Evolutionary conservation across 2,113 vertebrate genomes (phyloP).

Genomic region (Chrysochloris asiatica): DNA sequence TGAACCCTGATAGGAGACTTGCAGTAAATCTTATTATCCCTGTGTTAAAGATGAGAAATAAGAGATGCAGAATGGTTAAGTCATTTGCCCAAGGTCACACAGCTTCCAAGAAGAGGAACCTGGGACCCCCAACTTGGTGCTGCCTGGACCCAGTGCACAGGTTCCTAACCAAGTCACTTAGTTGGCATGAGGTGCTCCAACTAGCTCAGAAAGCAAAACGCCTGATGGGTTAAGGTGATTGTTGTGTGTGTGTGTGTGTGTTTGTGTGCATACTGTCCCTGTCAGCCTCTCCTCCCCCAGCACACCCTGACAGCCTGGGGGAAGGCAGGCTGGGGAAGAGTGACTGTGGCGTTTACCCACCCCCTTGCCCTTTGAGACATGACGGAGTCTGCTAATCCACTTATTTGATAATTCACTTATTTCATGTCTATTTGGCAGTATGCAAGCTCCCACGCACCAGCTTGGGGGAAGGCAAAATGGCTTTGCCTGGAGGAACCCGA

Average conservation of each 20-base stretch:
- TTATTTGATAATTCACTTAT: slow-evolving; percentile 67
- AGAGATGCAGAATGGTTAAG: slow-evolving; percentile 24
- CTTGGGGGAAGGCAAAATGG: neutral
- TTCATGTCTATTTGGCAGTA: slow-evolving; percentile 29
- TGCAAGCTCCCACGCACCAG: slow-evolving; percentile 38
- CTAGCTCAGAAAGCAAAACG: neutral
- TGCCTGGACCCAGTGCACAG: neutral
- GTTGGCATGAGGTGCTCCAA: neutral
- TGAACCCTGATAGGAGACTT: neutral
- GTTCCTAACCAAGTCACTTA: neutral
- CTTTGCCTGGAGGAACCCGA: slow-evolving; percentile 49
- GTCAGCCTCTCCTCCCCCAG: neutral
- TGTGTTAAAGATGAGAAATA: neutral
- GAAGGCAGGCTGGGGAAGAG: neutral
- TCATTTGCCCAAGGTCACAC: neutral
- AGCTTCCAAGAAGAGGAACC: neutral
- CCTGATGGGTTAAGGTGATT: neutral
- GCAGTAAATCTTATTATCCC: neutral
- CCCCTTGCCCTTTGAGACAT: slow-evolving; percentile 40
- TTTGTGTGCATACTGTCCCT: neutral
- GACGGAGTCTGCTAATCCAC: slow-evolving; percentile 41
- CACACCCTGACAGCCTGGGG: accelerated
- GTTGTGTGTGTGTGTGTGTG: neutral
- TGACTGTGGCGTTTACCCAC: accelerated
- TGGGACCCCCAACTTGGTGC: accelerated